Conservation (phyloP, 2,113 vertebrate genomes). For the Trogon surrucura region DNA sequence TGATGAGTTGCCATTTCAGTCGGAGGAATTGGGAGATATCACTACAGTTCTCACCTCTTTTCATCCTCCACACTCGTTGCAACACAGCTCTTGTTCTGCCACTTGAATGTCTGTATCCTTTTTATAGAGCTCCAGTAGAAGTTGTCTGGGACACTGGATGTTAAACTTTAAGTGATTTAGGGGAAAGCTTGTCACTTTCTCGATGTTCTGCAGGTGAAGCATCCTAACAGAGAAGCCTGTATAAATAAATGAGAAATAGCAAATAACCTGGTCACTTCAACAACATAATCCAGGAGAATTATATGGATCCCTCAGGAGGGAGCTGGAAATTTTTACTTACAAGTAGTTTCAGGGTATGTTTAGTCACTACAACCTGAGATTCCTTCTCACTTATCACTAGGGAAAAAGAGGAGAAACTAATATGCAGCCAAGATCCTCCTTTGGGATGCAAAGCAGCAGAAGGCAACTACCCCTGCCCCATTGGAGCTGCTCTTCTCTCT, state of each 20-base stretch:
- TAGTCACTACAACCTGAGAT: background rate
- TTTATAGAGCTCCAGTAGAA: background rate
- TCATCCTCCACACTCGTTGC: background rate
- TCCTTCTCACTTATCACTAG: background rate
- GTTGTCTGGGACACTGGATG: background rate
- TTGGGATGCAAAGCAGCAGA: background rate
- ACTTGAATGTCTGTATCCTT: background rate
- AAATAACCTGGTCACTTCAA: background rate
- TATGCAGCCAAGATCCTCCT: background rate
- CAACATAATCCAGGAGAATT: background rate
- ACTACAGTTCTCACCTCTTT: background rate
- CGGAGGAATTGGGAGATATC: background rate
- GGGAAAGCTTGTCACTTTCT: background rate
- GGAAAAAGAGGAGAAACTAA: background rate
- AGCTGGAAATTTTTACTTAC: background rate
- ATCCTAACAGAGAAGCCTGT: background rate
- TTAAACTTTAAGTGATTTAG: background rate
- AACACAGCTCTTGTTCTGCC: background rate
- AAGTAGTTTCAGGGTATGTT: background rate
- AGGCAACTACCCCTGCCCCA: background rate
- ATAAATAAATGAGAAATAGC: slow-evolving; percentile 1
- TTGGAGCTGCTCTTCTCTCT: background rate
- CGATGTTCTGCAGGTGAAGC: background rate
- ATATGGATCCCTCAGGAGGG: background rate
- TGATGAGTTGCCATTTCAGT: background rate